Conservation (phyloP, 2,888 invertebrate genomes). For the Nomada hirtipes region DNA sequence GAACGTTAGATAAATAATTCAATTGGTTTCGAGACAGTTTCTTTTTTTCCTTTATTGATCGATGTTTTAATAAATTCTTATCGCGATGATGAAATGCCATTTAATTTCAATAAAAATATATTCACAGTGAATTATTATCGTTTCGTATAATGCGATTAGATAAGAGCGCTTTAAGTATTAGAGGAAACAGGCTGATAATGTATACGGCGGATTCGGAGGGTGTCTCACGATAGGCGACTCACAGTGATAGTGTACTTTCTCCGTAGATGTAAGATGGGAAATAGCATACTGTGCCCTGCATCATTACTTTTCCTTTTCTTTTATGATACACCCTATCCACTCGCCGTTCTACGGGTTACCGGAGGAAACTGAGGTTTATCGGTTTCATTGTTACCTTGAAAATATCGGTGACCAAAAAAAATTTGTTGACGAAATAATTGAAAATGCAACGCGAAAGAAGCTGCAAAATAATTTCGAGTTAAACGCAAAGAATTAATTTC, state of each 20-base stretch:
- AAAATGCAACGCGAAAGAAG: too few relatives aligned
- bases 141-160: not conserved
- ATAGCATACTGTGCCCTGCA: constrained; percentile 5
- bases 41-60: not conserved
- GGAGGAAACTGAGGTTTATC: constrained; percentile 4
- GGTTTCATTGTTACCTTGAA: not conserved
- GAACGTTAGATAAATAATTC: not conserved
- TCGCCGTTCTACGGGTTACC: not conserved
- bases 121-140: not conserved
- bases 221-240: constrained; percentile 21
- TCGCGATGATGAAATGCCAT: not conserved
- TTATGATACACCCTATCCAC: not conserved
- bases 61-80: not conserved
- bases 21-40: not conserved
- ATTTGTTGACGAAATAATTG: not conserved
- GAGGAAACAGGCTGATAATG: not conserved
- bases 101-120: not conserved
- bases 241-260: not conserved
- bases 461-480: not conserved
- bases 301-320: not conserved
- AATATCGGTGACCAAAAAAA: not conserved
- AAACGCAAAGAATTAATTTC: not conserved
- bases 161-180: not conserved
- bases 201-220: not conserved
- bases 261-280: constrained; percentile 2